These are phyloP conservation scores for Noctua janthe DNA, from an alignment of 2,888 invertebrate genomes.

Conservation along the genomic window DNA sequence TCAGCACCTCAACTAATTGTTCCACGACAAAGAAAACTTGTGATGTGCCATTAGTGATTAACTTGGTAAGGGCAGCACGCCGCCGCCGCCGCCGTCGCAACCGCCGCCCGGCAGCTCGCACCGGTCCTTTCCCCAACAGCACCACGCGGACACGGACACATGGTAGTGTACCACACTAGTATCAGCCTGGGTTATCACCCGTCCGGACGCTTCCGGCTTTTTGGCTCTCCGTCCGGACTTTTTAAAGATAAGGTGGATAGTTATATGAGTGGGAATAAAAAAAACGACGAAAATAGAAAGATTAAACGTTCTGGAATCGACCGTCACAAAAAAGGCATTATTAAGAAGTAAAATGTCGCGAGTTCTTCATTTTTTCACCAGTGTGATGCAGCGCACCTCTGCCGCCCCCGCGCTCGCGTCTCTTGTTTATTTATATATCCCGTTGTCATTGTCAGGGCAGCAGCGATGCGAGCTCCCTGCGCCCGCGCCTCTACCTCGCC, in stretches of 20 bases:
- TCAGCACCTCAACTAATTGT: neutral
- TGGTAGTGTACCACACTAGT: neutral
- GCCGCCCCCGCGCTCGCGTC: neutral
- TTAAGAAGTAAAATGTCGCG: neutral
- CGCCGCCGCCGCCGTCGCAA: no score
- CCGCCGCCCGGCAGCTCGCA: no score
- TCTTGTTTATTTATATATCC: conserved; percentile 13
- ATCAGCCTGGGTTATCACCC: neutral
- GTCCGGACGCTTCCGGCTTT: neutral
- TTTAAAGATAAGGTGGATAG: neutral
- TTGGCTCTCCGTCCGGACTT: neutral
- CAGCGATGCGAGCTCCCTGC: neutral
- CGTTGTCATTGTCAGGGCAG: conserved; percentile 46
- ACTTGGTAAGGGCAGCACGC: neutral
- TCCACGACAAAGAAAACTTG: neutral
- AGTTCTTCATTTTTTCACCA: neutral
- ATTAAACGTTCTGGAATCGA: neutral
- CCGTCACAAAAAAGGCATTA: neutral
- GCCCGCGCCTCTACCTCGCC: neutral
- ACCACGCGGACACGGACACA: neutral
- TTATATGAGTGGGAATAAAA: neutral
- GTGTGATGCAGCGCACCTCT: neutral
- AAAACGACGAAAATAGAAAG: neutral
- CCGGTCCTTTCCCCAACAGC: neutral
- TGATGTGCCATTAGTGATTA: neutral